phyloP scores from a whole-genome alignment of 2,797 vertebrate species.

The Discoglossus pictus region DNA sequence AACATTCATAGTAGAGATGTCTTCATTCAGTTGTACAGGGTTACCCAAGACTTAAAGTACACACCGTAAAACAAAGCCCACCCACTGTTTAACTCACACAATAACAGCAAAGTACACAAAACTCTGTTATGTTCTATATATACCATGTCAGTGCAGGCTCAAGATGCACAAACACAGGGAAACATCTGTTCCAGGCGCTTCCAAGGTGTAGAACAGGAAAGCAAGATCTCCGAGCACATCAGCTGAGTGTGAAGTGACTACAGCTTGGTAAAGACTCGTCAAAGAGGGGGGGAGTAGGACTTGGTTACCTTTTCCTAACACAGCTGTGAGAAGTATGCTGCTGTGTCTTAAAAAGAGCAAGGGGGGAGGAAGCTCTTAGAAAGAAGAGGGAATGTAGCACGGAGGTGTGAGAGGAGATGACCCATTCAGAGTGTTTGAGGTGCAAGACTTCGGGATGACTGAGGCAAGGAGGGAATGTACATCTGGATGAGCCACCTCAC shows the following conservation, averaged over 20 bases:
- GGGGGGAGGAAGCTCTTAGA: constrained; percentile 80
- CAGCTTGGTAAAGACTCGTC: constrained; percentile 36
- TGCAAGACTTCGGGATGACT: constrained; percentile 83
- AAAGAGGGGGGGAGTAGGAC: constrained; percentile 46
- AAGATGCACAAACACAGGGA: constrained; percentile 39
- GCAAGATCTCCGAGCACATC: constrained; percentile 32
- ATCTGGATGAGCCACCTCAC: constrained; percentile 64
- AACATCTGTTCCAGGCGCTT: constrained; percentile 39
- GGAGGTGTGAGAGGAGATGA: constrained; percentile 74
- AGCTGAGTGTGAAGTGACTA: constrained; percentile 45
- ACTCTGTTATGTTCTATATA: constrained; percentile 27
- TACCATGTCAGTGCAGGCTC: constrained; percentile 5
- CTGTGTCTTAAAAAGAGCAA: constrained; percentile 66
- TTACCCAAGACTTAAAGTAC: constrained; percentile 24
- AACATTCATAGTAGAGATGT: constrained; percentile 23
- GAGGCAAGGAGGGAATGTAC: constrained; percentile 84
- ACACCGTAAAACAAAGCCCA: constrained; percentile 45
- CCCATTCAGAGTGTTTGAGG: constrained; percentile 82
- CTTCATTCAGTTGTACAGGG: constrained; percentile 2
- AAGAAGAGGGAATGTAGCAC: constrained; percentile 82
- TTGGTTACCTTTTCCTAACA: constrained; percentile 81
- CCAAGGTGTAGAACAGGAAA: constrained; percentile 17
- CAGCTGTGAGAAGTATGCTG: constrained; percentile 84
- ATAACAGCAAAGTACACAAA: constrained; percentile 36
- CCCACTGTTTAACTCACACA: constrained; percentile 39